These are phyloP conservation scores for Himantopus leucocephalus DNA, from an alignment of 2,113 vertebrate species.

Conservation along the genomic window DNA sequence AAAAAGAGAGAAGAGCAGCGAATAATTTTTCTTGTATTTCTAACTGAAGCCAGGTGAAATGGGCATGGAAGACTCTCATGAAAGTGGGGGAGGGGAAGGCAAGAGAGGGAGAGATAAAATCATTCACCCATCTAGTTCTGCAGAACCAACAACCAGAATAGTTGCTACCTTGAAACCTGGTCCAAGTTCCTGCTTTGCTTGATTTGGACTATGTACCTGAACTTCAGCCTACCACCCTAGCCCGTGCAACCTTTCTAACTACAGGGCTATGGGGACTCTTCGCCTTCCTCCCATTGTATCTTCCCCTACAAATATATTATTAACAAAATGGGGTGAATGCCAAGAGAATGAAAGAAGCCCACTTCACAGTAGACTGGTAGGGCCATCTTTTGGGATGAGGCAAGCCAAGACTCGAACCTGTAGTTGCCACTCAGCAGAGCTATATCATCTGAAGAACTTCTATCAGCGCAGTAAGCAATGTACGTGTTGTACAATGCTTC, in stretches of 20 bases:
- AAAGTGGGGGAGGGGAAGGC: not conserved
- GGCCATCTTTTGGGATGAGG: not conserved
- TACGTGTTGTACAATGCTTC: not conserved
- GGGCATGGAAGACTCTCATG: not conserved
- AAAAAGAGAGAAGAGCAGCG: not conserved
- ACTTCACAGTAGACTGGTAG: not conserved
- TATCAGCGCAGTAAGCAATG: not conserved
- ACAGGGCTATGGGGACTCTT: not conserved
- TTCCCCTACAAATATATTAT: not conserved
- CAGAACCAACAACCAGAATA: not conserved
- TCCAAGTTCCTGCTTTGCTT: not conserved
- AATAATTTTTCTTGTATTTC: not conserved
- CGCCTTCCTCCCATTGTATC: not conserved
- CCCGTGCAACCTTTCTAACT: not conserved
- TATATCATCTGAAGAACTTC: not conserved
- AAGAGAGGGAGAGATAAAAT: not conserved
- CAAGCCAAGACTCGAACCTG: not conserved
- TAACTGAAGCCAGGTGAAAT: not conserved
- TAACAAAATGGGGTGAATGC: not conserved
- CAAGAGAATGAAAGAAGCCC: not conserved
- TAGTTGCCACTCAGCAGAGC: not conserved
- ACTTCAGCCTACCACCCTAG: not conserved
- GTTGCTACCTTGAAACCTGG: not conserved
- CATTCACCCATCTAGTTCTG: not conserved
- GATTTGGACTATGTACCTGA: constrained; percentile 3